Base-by-base conservation (phyloP, 2,113 vertebrate genomes). In the Colius striatus region DNA sequence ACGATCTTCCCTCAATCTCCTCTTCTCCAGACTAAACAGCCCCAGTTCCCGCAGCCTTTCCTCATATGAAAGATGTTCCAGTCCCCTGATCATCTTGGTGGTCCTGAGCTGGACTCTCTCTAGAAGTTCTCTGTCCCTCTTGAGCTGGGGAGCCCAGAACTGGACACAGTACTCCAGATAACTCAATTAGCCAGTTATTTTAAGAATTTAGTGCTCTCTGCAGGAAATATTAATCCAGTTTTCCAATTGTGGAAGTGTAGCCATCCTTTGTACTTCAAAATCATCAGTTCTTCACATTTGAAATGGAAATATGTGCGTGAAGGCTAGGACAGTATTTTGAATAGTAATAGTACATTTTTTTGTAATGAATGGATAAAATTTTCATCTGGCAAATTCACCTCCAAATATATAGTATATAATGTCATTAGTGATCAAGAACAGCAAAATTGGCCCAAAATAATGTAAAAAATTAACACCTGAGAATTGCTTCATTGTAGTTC, bases 341-440 rank as follows among this genome's bases (percentile, higher is more conserved):
- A 30, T n/a, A 25, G 36, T 22, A 77, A 9, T 8, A 34, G 11
- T 19, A 47, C 12, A 8, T 18, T 72, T 63, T 55, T 67, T 75
- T 68, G 4, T 0, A 1, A 66, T 51, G 38, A 87, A 53, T 2
- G 57, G 3, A 3, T 9, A 41, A 26, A 81, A 77, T 3, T 21
- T 87, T 73, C 62, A 25, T 26, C 22, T n/a, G 15, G 27, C 6
- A 23, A 74, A 47, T 34, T 45, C 19, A 72, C 1, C 2, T 26
- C 21, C 20, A 66, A 9, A 26, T 12, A n/a, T 29, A 62, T 32
- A 73, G 5, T 6, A 48, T 68, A 48, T 38, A 57, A 10, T 36
- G 36, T 18, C 13, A 13, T 61, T 34, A 32, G 9, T 27, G 6
- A 7, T 32, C 10, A 68, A 13, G 4, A 71, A 68, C 13, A 68